These are phyloP conservation scores for Ips nitidus DNA, from an alignment of 1,140 invertebrate genomes.

Conservation along the genomic window DNA sequence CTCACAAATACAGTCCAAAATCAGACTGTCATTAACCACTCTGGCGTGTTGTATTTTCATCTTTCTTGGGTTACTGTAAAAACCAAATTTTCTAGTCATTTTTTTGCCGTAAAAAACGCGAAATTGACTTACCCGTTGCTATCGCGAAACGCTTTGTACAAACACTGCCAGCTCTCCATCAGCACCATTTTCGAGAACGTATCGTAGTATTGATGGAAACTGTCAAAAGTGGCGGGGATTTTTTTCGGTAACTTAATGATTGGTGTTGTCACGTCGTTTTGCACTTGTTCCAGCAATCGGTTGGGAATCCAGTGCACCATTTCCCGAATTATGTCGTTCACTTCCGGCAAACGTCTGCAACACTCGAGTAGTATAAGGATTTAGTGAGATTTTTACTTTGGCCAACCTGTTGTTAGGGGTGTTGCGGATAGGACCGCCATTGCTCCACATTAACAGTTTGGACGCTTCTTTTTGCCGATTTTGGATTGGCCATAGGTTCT, in stretches of 20 bases:
- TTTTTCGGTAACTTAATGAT: slow-evolving; percentile 24
- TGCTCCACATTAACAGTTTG: slow-evolving; percentile 17
- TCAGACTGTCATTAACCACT: slow-evolving; percentile 9
- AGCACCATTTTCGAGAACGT: slow-evolving; percentile 29
- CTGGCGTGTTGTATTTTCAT: slow-evolving; percentile 10
- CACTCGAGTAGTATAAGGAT: not conserved
- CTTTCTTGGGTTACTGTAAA: slow-evolving; percentile 11
- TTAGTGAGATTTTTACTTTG: too few species aligned
- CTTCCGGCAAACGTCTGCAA: slow-evolving; percentile 1
- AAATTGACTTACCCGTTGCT: slow-evolving; percentile 12
- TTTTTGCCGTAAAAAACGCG: not conserved
- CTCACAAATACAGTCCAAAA: slow-evolving; percentile 28
- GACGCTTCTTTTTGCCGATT: not conserved
- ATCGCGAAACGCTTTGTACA: slow-evolving; percentile 24
- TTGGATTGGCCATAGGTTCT: not conserved
- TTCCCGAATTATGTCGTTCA: slow-evolving; percentile 23
- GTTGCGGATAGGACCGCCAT: slow-evolving; percentile 1
- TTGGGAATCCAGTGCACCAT: slow-evolving; percentile 35
- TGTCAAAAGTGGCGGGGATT: slow-evolving; percentile 29
- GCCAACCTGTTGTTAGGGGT: too few species aligned
- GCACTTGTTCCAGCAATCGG: slow-evolving; percentile 35
- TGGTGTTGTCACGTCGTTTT: slow-evolving; percentile 31
- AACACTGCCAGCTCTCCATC: slow-evolving; percentile 36
- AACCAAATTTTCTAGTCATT: not conserved
- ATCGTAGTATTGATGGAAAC: slow-evolving; percentile 33